These are phyloP conservation scores for Rhinoraja longicauda DNA, from an alignment of 2,797 vertebrate genomes.

Conservation along the genomic window DNA sequence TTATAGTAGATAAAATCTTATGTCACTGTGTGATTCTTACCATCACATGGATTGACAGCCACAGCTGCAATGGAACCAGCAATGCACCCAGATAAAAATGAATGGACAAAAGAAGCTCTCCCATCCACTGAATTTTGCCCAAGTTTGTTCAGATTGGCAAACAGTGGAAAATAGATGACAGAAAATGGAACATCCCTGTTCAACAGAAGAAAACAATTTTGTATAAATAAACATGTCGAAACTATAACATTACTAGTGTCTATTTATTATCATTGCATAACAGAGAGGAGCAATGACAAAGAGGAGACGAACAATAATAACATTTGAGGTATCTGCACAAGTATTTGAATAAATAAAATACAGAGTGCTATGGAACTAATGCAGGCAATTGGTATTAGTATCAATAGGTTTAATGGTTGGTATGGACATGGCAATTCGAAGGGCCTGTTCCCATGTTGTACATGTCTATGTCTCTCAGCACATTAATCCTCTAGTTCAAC, in stretches of 20 bases:
- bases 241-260: not conserved
- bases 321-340: no score
- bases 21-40: slow-evolving; percentile 48
- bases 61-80: slow-evolving; percentile 71
- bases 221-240: not conserved
- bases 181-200: slow-evolving; percentile 75
- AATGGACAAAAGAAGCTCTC: slow-evolving; percentile 66
- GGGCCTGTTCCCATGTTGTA: no score
- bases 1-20: not conserved
- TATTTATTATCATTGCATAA: not conserved
- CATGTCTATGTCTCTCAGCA: no score
- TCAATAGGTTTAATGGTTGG: no score
- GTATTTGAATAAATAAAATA: no score
- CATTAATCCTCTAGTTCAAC: not conserved
- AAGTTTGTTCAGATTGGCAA: slow-evolving; percentile 67
- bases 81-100: slow-evolving; percentile 66
- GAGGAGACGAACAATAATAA: no score
- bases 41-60: slow-evolving; percentile 72
- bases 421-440: no score
- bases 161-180: slow-evolving; percentile 71
- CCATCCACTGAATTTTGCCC: slow-evolving; percentile 55
- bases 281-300: no score
- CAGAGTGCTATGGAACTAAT: no score
- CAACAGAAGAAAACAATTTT: not conserved
- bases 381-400: no score